phyloP scores from a whole-genome alignment of 2,113 vertebrate genomes.

The Columba janthina region DNA sequence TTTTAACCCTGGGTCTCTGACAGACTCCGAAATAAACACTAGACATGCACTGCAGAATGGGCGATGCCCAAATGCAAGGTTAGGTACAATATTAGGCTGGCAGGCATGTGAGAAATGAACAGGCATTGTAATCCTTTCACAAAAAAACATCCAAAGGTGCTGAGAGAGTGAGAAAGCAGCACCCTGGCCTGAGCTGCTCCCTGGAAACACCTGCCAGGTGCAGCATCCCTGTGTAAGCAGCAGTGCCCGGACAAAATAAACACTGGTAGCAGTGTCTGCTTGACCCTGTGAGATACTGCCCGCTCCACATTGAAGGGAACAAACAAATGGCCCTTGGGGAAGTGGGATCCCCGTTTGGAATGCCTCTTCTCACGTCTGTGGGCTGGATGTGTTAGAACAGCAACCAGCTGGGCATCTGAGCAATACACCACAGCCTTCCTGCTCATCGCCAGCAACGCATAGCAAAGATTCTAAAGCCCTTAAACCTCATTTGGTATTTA shows the following conservation, averaged over 20 bases:
- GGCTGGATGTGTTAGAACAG: neutral
- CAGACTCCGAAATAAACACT: constrained; percentile 68
- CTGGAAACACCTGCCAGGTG: neutral
- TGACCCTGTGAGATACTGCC: neutral
- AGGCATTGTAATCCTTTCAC: neutral
- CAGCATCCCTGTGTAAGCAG: neutral
- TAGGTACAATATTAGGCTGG: neutral
- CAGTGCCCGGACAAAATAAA: neutral
- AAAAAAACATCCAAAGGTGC: neutral
- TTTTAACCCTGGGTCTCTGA: constrained; percentile 80
- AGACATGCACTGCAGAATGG: constrained; percentile 14
- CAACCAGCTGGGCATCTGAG: neutral
- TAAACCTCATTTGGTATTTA: neutral
- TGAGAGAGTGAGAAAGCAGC: neutral
- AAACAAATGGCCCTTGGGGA: accelerated
- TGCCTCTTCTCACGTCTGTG: accelerated
- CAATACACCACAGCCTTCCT: neutral
- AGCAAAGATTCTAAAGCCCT: neutral
- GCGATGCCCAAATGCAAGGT: constrained; percentile 37
- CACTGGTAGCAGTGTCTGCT: neutral
- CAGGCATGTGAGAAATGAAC: constrained; percentile 25
- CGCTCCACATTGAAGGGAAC: accelerated
- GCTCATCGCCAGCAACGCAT: accelerated
- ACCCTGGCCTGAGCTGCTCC: neutral
- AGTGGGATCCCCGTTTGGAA: accelerated